Conservation (phyloP, 2,888 invertebrate genomes). For the Nudaria mundana region DNA sequence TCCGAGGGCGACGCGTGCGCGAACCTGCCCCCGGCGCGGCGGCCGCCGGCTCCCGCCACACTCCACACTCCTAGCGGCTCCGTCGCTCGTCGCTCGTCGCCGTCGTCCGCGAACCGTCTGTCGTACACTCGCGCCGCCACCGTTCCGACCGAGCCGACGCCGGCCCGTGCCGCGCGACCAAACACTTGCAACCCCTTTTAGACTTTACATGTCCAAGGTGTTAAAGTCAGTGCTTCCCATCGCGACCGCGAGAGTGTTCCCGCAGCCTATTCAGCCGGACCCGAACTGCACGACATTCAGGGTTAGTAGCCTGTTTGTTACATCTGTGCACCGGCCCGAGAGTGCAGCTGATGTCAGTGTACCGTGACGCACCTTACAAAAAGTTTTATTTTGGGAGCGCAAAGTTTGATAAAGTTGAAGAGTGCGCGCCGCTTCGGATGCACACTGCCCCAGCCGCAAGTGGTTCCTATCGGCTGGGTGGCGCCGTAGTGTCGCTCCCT, state of each 20-base stretch:
- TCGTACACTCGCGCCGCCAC: slow-evolving; percentile 66
- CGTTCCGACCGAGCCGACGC: slow-evolving; percentile 67
- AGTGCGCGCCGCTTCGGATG: slow-evolving; percentile 69
- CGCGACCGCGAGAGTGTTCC: slow-evolving; percentile 75
- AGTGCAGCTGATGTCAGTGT: slow-evolving; percentile 45
- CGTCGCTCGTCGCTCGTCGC: slow-evolving; percentile 46
- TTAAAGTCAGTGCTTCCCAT: slow-evolving; percentile 76
- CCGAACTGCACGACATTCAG: slow-evolving; percentile 73
- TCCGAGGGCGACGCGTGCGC: slow-evolving; percentile 63
- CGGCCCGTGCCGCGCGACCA: slow-evolving; percentile 70
- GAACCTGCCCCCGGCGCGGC: slow-evolving; percentile 53
- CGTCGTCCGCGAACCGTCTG: slow-evolving; percentile 35
- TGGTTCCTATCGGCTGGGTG: slow-evolving; percentile 68
- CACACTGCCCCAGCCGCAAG: slow-evolving; percentile 70
- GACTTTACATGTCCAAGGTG: slow-evolving; percentile 77
- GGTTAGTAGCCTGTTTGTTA: slow-evolving; percentile 66
- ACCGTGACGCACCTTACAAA: slow-evolving; percentile 56
- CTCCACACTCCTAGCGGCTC: slow-evolving; percentile 49
- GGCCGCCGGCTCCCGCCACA: slow-evolving; percentile 44
- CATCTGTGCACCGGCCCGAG: slow-evolving; percentile 35
- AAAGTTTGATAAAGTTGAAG: slow-evolving; percentile 71
- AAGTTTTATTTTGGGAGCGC: slow-evolving; percentile 71
- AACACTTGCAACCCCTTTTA: slow-evolving; percentile 50
- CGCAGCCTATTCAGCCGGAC: slow-evolving; percentile 71
- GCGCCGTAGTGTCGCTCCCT: slow-evolving; percentile 72